Base-by-base conservation (phyloP, 2,113 vertebrate species). In the Chinchilla lanigera region DNA sequence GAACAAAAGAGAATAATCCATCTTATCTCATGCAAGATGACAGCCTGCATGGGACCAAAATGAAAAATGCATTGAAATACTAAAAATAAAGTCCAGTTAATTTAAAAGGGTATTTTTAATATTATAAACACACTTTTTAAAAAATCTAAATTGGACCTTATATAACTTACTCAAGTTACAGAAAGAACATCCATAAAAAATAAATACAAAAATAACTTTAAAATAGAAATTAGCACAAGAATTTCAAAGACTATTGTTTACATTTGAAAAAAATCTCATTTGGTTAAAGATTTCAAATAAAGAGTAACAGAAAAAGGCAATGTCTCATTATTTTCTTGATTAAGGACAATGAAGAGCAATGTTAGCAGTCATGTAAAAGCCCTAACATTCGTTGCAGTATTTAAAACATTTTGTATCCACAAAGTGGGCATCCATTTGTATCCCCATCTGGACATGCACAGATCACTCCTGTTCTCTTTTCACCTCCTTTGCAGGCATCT, bases 1-100 rank as follows among this genome's bases (percentile, higher is more conserved):
- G 83, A 95, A 54, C 63, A 81, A 95, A 95, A 75, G 63, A 35
- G 19, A 97, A 83, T 7, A 95, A 92, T 38, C 86, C 81, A 89
- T 80, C 65, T 69, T 54, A 52, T 22, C 84, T 86, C 60, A 33
- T 50, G 14, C 7, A 60, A 65, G 38, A 80, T 75, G 17, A 63
- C 3, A 73, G 63, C 22, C 33, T 75, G 1, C 16, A 71, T 11
- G 61, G 47, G 24, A 38, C 65, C 28, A 26, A 54, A 33, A 67
- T 1, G 58, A 94, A 69, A 89, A 94, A 47, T 38, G 61, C 0
- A 11, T 3, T 24, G 47, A 85, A 41, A 52, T 11, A 24, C 22
- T 35, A 33, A 94, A 87, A 93, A 61, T 26, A 61, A 58, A 75
- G 22, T 30, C 82, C 75, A 83, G 30, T 16, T 86, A n/a, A 90